phyloP scores from a whole-genome alignment of 2,797 vertebrate species.

The Pipistrellus pipistrellus region DNA sequence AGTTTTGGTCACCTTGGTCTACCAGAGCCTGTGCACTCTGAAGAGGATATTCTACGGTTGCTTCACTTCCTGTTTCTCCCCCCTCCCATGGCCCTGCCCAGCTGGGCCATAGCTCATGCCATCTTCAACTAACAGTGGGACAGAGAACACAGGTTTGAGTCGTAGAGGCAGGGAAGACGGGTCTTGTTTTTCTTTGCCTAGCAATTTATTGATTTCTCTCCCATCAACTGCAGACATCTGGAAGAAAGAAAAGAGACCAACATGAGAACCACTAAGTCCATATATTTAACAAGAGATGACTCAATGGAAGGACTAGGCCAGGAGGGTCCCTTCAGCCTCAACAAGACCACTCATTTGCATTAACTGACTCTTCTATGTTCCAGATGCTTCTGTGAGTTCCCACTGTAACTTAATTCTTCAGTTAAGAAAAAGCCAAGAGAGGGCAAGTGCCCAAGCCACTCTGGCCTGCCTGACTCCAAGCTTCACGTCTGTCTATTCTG shows the following conservation, averaged over 20 bases:
- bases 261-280: not conserved
- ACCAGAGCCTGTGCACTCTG: not conserved
- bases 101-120: not conserved
- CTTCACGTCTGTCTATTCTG: not conserved
- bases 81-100: not conserved
- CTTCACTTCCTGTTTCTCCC: not conserved
- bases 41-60: not conserved
- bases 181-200: not conserved
- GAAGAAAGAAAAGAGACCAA: not conserved
- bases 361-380: not conserved
- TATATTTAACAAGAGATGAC: not conserved
- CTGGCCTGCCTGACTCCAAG: not conserved
- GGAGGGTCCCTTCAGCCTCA: not conserved
- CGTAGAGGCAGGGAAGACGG: not conserved
- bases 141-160: not conserved
- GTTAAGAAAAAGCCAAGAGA: not conserved
- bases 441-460: not conserved
- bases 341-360: not conserved
- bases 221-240: not conserved
- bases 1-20: not conserved
- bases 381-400: not conserved
- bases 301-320: not conserved
- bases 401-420: not conserved
- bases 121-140: not conserved
- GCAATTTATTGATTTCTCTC: not conserved